These are phyloP conservation scores for Intellagama lesueurii DNA, from an alignment of 2,797 vertebrate species.

Conservation along the genomic window DNA sequence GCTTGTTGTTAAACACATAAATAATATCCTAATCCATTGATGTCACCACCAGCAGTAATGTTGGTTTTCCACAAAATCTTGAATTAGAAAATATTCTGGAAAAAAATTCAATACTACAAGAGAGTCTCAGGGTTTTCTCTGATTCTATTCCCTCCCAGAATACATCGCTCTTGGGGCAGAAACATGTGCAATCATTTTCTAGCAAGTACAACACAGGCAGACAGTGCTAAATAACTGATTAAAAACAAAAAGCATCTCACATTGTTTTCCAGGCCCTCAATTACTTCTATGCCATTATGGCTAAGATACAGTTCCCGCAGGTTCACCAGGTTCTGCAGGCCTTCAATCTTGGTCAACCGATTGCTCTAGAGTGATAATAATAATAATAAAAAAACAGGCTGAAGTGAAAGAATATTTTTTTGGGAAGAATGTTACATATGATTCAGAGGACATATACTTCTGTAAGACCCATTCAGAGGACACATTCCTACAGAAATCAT, in stretches of 20 bases:
- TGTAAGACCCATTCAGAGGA: too few relatives aligned
- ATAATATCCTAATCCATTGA: not conserved
- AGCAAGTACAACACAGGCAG: not conserved
- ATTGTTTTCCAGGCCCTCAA: slow-evolving; percentile 97
- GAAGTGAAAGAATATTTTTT: not conserved
- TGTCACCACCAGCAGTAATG: not conserved
- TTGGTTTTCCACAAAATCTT: not conserved
- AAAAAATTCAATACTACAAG: too few relatives aligned
- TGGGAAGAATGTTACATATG: not conserved
- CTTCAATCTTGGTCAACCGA: slow-evolving; percentile 97
- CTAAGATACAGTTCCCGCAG: slow-evolving; percentile 95
- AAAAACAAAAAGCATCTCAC: slow-evolving; percentile 79
- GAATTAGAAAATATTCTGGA: not conserved
- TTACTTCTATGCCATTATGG: slow-evolving; percentile 97
- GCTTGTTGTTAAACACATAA: not conserved
- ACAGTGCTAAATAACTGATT: not conserved
- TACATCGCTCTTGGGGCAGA: not conserved
- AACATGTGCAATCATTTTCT: not conserved
- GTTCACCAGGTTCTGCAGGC: slow-evolving; percentile 91
- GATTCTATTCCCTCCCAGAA: not conserved
- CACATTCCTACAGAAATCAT: not conserved
- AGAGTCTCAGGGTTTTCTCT: not conserved
- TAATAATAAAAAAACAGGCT: not conserved
- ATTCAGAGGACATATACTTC: too few relatives aligned
- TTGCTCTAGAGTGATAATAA: slow-evolving; percentile 86